Conservation (phyloP, 53 echinoderm and acorn worm genomes). For the Zoroaster sp. region DNA sequence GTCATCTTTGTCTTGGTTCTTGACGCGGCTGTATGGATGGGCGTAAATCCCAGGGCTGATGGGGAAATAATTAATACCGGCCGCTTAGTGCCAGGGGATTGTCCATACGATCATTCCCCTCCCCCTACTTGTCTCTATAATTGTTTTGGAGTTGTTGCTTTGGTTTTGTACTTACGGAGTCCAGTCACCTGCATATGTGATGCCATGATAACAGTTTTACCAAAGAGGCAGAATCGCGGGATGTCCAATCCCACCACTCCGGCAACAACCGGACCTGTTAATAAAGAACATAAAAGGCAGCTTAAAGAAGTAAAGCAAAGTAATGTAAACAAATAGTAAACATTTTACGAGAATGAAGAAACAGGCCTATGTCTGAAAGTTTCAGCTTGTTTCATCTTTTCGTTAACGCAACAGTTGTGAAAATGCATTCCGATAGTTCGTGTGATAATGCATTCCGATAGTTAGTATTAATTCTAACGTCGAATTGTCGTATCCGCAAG, state of each 20-base stretch:
- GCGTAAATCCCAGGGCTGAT: no score
- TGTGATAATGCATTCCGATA: no score
- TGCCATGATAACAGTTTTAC: constrained; percentile 32
- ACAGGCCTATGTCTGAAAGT: no score
- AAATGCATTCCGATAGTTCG: no score
- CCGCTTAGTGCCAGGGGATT: background rate
- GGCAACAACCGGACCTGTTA: constrained; percentile 29
- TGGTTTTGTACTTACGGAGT: constrained; percentile 34
- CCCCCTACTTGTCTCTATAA: background rate
- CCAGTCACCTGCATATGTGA: constrained; percentile 25
- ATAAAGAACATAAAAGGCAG: background rate
- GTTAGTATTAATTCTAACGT: no score
- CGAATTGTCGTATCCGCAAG: no score
- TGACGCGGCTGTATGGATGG: no score
- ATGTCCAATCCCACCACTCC: constrained; percentile 27
- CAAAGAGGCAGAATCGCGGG: constrained; percentile 35
- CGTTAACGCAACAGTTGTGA: no score
- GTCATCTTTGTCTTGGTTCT: no score
- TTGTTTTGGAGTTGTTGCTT: no score
- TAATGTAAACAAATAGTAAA: background rate
- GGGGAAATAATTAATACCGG: no score
- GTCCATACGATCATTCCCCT: background rate
- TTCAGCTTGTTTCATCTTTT: no score
- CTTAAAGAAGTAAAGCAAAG: background rate
- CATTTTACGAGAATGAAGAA: background rate